A percentile compares a stretch with the other conserved stretches of the same genome.
Evolutionary conservation across 2,797 vertebrate species (phyloP).

Genomic region (Pseudochaenichthys georgianus): DNA sequence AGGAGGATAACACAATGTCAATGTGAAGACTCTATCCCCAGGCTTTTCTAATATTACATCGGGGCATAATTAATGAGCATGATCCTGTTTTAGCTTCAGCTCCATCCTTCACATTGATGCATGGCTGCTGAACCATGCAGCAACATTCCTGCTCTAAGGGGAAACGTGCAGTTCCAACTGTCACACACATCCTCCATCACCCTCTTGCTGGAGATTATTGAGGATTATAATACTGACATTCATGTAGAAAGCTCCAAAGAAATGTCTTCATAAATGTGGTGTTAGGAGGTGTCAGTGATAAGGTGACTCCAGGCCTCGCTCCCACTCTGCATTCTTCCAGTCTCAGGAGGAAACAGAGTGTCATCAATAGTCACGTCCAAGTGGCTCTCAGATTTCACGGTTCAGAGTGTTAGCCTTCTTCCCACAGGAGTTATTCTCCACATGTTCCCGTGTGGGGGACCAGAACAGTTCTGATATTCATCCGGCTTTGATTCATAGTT

Average conservation of each 20-base stretch:
- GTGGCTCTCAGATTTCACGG: slow-evolving; percentile 30
- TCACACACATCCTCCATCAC: slow-evolving; percentile 67
- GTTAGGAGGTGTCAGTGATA: slow-evolving; percentile 72
- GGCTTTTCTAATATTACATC: slow-evolving; percentile 22
- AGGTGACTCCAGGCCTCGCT: slow-evolving; percentile 36
- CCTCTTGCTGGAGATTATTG: slow-evolving; percentile 65
- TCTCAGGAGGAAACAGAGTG: slow-evolving; percentile 43
- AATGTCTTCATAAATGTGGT: slow-evolving; percentile 67
- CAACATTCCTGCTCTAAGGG: slow-evolving; percentile 51
- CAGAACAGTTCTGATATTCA: not conserved
- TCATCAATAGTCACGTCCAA: slow-evolving; percentile 25
- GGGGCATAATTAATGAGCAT: slow-evolving; percentile 37
- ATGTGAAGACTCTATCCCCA: not conserved
- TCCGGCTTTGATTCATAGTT: slow-evolving; percentile 18
- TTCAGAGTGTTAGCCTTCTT: slow-evolving; percentile 19
- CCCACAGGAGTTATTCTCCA: slow-evolving; percentile 1
- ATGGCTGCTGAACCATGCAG: slow-evolving; percentile 44
- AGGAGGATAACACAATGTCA: slow-evolving; percentile 14
- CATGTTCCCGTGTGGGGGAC: not conserved
- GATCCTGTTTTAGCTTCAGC: slow-evolving; percentile 46
- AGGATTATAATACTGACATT: slow-evolving; percentile 69
- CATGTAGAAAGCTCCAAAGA: slow-evolving; percentile 57
- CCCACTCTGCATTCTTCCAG: slow-evolving; percentile 58
- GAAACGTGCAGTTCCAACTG: slow-evolving; percentile 39
- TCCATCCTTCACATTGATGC: slow-evolving; percentile 58